Evolutionary conservation across 2,113 vertebrate genomes (phyloP), one percentile per base, ranked within the genome.

Genomic region (Symphodus melops): DNA sequence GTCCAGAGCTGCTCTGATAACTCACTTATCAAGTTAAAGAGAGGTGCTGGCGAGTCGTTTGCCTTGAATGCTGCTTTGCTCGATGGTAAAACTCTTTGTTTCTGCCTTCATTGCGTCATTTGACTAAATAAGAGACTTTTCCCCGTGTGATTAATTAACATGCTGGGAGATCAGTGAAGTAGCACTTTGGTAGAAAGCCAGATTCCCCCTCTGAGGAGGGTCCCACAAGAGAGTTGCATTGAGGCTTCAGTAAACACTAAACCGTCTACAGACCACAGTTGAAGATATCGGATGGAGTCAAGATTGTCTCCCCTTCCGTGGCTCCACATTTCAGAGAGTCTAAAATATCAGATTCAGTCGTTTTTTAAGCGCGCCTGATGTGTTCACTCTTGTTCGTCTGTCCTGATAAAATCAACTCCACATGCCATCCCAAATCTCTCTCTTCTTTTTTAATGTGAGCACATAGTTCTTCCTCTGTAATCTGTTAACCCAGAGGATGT

Each of bases 101-200:
- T 33, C 14, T 8, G 4, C 14, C 14, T 1, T 37, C 10, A 0
- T 56, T 12, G 10, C 20, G 37, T n/a, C 23, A 52, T 49, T 36
- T 13, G 17, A 20, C 46, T 36, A 36, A 36, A 57, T 33, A 48
- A 17, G 46, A 48, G 17, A 19, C 16, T 8, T 17, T 17, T 48
- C 46, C 46, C 16, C 46, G 3, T 48, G 46, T 48, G 46, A 48
- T 48, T 48, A 48, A 48, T 48, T 48, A 48, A 48, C 46, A 17
- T 12, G 46, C 46, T 48, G 7, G 7, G 16, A 48, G 46, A 19
- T 48, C 17, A 48, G 46, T 48, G 46, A 19, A 49, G 21, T 33
- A 9, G 28, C 13, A 39, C 13, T 75, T 53, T 65, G 39, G 19
- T 56, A 41, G 55, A 56, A 37, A 51, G 28, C 44, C 56, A 42